phyloP scores from a whole-genome alignment of 2,888 invertebrate species.

The Smittia sp. region DNA sequence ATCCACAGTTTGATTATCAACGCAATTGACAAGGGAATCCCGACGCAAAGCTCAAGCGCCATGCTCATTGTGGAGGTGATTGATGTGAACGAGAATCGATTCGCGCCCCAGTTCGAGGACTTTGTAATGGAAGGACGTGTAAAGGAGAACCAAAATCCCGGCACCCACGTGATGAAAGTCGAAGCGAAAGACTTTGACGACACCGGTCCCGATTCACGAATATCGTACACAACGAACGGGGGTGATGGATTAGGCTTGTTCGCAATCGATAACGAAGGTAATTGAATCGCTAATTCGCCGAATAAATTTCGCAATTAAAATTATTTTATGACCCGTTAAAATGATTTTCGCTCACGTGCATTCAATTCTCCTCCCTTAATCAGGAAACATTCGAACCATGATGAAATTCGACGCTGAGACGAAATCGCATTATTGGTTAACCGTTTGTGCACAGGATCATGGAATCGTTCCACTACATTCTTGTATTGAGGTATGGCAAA shows the following conservation, averaged over 20 bases:
- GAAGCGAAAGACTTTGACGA: slow-evolving; percentile 78
- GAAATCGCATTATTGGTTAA: slow-evolving; percentile 87
- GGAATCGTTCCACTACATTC: slow-evolving; percentile 82
- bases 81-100: slow-evolving; percentile 91
- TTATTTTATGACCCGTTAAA: slow-evolving; percentile 24
- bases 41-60: slow-evolving; percentile 74
- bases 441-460: slow-evolving; percentile 88
- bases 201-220: slow-evolving; percentile 73
- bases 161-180: slow-evolving; percentile 73
- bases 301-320: slow-evolving; percentile 29
- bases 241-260: slow-evolving; percentile 92
- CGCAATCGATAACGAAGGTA: slow-evolving; percentile 85
- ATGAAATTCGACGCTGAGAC: slow-evolving; percentile 86
- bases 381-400: slow-evolving; percentile 81
- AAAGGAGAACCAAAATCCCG: slow-evolving; percentile 75
- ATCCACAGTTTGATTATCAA: slow-evolving; percentile 83
- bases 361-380: slow-evolving; percentile 46
- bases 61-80: slow-evolving; percentile 81
- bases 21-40: slow-evolving; percentile 82
- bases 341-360: slow-evolving; percentile 7
- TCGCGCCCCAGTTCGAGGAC: slow-evolving; percentile 78
- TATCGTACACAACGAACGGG: slow-evolving; percentile 81
- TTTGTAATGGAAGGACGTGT: slow-evolving; percentile 74
- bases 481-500: slow-evolving; percentile 67
- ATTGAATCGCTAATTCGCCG: slow-evolving; percentile 44